Evolutionary conservation across 2,113 vertebrate species (phyloP).

Genomic region (Cynoglossus semilaevis): DNA sequence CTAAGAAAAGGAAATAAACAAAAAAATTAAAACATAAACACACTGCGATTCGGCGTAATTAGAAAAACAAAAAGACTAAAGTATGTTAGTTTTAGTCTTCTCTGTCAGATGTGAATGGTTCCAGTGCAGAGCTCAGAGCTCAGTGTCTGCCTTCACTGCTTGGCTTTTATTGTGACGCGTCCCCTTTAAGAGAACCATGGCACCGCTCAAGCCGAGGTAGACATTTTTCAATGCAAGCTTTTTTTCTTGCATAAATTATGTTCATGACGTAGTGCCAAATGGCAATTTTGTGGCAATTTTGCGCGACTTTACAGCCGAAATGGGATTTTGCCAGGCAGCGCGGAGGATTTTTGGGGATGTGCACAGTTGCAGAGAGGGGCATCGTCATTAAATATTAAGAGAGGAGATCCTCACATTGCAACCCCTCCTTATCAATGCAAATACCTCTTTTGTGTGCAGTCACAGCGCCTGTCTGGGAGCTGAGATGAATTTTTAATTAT

Average conservation of each 20-base stretch:
- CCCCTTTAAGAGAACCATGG: conserved; percentile 80
- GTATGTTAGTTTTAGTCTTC: too few species aligned
- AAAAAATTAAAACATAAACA: too few species aligned
- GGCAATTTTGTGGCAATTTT: conserved; percentile 83
- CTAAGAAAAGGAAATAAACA: too few species aligned
- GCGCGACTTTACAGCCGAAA: conserved; percentile 65
- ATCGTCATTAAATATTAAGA: conserved; percentile 78
- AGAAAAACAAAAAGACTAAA: too few species aligned
- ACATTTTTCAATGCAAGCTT: conserved; percentile 87
- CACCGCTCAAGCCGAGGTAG: conserved; percentile 71
- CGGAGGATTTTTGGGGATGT: conserved; percentile 42
- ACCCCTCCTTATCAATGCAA: conserved; percentile 84
- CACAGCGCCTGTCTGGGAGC: conserved; percentile 78
- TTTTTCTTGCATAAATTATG: conserved; percentile 97
- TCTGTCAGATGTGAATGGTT: too few species aligned
- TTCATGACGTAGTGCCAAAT: conserved; percentile 97
- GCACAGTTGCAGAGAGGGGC: conserved; percentile 57
- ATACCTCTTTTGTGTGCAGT: conserved; percentile 81
- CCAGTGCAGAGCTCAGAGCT: too few species aligned
- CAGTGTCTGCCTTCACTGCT: not conserved
- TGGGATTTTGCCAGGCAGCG: conserved; percentile 45
- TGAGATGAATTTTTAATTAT: conserved; percentile 86
- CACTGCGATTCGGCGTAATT: too few species aligned
- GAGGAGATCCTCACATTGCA: conserved; percentile 64
- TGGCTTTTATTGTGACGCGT: conserved; percentile 12